Percentiles rank a stretch among this genome's conserved stretches.
Evolutionary conservation across 2,113 vertebrate species (phyloP).

Genomic region (Ophthalmolycus amberensis): DNA sequence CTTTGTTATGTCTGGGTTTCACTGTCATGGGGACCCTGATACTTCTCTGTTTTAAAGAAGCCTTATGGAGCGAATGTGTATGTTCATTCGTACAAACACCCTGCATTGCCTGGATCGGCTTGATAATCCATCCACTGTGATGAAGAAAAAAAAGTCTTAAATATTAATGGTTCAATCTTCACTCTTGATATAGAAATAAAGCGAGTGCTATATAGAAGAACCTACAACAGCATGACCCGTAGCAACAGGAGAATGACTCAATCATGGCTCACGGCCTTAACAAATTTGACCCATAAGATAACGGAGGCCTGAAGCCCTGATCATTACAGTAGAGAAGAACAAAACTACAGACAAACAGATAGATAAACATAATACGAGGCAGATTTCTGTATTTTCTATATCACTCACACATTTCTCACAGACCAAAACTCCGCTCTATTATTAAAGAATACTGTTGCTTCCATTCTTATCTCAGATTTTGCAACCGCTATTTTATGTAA

Average conservation of each 20-base stretch:
- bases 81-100: slow-evolving; percentile 11
- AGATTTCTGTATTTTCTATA: slow-evolving; percentile 20
- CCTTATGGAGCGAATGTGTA: slow-evolving; percentile 39
- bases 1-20: slow-evolving; percentile 61
- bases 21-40: slow-evolving; percentile 52
- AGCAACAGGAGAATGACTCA: slow-evolving; percentile 56
- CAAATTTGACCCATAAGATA: slow-evolving; percentile 48
- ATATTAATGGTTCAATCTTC: slow-evolving; percentile 56
- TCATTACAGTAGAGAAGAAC: slow-evolving; percentile 3
- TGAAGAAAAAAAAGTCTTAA: slow-evolving; percentile 11
- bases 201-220: neutral
- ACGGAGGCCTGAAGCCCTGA: slow-evolving; percentile 42
- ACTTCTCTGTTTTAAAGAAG: slow-evolving; percentile 43
- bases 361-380: slow-evolving; percentile 8
- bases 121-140: slow-evolving; percentile 24
- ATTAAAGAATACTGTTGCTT: slow-evolving; percentile 33
- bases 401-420: slow-evolving; percentile 28
- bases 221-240: slow-evolving; percentile 35
- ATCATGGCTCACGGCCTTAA: slow-evolving; percentile 37
- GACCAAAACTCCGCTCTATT: slow-evolving; percentile 31
- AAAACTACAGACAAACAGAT: neutral
- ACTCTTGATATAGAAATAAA: slow-evolving; percentile 42
- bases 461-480: slow-evolving; percentile 12
- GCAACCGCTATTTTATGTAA: slow-evolving; percentile 18
- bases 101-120: slow-evolving; percentile 17